phyloP scores from a whole-genome alignment of 2,113 vertebrate genomes.

The Emydura subglobosa region DNA sequence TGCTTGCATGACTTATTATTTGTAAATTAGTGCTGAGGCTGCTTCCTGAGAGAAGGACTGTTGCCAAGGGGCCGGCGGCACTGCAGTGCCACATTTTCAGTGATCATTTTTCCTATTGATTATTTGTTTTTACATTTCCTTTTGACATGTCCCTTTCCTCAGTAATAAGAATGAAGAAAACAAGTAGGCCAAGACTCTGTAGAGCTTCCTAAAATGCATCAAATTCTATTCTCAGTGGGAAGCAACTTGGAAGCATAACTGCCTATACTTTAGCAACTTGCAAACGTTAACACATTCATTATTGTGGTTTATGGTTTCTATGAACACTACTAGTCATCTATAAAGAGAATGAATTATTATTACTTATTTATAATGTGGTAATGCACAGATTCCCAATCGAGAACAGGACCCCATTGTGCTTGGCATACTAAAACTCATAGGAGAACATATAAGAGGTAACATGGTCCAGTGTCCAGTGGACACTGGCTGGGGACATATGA shows the following conservation, averaged over 20 bases:
- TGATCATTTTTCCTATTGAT: background rate
- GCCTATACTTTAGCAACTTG: background rate
- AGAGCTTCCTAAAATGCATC: background rate
- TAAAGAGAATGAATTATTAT: background rate
- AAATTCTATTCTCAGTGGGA: background rate
- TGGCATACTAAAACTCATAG: accelerated
- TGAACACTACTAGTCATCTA: background rate
- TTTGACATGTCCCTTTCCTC: background rate
- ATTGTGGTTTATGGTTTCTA: background rate
- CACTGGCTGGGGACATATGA: background rate
- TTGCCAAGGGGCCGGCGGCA: background rate
- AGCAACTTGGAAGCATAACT: background rate
- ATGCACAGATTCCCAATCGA: background rate
- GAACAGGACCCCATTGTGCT: background rate
- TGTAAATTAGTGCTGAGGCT: background rate
- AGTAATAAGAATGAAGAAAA: background rate
- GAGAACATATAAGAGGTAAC: background rate
- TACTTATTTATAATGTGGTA: background rate
- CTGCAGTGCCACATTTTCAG: background rate
- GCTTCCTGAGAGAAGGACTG: background rate
- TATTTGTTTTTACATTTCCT: no score
- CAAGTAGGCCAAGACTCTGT: background rate
- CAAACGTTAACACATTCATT: background rate
- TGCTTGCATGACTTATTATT: background rate
- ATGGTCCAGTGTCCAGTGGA: background rate